A percentile compares a stretch with the other conserved stretches of the same genome.
Evolutionary conservation across 2,113 vertebrate species (phyloP).

Genomic region (Tupaia chinensis): DNA sequence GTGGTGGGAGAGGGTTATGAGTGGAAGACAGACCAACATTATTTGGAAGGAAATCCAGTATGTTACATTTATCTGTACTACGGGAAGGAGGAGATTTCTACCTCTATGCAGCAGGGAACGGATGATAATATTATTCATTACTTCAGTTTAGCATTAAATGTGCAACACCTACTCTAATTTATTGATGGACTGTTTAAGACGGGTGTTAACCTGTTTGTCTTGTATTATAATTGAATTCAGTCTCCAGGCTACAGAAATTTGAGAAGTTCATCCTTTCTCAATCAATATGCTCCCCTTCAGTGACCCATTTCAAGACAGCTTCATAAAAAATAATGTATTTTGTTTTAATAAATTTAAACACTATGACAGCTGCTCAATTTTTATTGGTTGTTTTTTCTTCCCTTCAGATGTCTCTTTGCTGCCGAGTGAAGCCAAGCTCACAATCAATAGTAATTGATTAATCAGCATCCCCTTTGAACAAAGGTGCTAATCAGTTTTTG

Average conservation of each 20-base stretch:
- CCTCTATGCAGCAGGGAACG: slow-evolving; percentile 33
- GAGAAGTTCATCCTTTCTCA: slow-evolving; percentile 87
- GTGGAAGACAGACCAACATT: background rate
- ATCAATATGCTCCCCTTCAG: slow-evolving; percentile 88
- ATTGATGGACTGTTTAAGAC: slow-evolving; percentile 83
- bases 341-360: slow-evolving; percentile 87
- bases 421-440: slow-evolving; percentile 63
- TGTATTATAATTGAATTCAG: slow-evolving; percentile 86
- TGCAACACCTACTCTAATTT: slow-evolving; percentile 83
- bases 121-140: slow-evolving; percentile 72
- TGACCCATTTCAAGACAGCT: slow-evolving; percentile 86
- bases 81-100: slow-evolving; percentile 56
- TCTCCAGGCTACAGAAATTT: slow-evolving; percentile 85
- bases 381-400: slow-evolving; percentile 78
- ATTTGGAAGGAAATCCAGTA: background rate
- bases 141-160: slow-evolving; percentile 61
- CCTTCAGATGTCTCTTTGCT: slow-evolving; percentile 76
- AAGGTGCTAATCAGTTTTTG: slow-evolving; percentile 80
- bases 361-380: slow-evolving; percentile 84
- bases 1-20: background rate
- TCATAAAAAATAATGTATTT: slow-evolving; percentile 85
- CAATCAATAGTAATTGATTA: slow-evolving; percentile 80
- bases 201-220: slow-evolving; percentile 84
- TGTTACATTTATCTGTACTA: background rate
- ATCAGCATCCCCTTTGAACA: slow-evolving; percentile 83